Percentiles rank a stretch among this genome's conserved stretches.
Conservation (phyloP, 2,797 vertebrate species). For the Arrhamphus sclerolepis region DNA sequence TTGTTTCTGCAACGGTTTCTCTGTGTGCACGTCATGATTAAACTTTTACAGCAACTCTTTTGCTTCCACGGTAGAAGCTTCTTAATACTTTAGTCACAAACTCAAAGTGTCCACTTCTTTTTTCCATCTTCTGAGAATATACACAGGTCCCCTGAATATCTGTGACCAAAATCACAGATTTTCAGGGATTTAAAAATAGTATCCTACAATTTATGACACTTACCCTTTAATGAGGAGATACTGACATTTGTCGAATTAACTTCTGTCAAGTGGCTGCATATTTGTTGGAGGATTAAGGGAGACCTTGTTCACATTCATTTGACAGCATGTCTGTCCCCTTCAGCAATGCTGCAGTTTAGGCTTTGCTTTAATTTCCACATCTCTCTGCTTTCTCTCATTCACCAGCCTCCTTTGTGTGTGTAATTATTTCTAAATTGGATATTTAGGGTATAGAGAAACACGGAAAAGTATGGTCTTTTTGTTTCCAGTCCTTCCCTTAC, state of each 20-base stretch:
- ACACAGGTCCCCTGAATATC: too few species aligned
- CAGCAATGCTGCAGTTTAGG: slow-evolving; percentile 38
- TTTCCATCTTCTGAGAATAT: too few species aligned
- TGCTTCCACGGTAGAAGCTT: too few species aligned
- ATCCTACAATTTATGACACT: slow-evolving; percentile 22
- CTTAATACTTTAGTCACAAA: too few species aligned
- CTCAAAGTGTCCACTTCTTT: too few species aligned
- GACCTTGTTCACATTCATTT: slow-evolving; percentile 51
- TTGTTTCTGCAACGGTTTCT: too few species aligned
- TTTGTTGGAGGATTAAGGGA: slow-evolving; percentile 49
- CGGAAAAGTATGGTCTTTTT: slow-evolving; percentile 35
- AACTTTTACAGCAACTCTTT: too few species aligned
- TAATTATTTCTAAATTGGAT: slow-evolving; percentile 75
- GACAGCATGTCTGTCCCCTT: slow-evolving; percentile 51
- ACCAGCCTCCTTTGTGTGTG: slow-evolving; percentile 48
- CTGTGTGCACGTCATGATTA: too few species aligned
- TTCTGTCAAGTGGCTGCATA: slow-evolving; percentile 44
- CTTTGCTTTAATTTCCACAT: slow-evolving; percentile 69
- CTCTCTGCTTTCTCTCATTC: slow-evolving; percentile 47
- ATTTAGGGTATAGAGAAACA: slow-evolving; percentile 53
- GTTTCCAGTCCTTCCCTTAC: slow-evolving; percentile 22
- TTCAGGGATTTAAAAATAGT: slow-evolving; percentile 24
- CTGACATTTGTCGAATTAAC: slow-evolving; percentile 67
- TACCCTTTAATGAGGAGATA: slow-evolving; percentile 44
- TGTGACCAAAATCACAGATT: too few species aligned